Evolutionary conservation across 35 echinoderm and acorn worm genomes (phyloP).

Genomic region (Amphiura filiformis): DNA sequence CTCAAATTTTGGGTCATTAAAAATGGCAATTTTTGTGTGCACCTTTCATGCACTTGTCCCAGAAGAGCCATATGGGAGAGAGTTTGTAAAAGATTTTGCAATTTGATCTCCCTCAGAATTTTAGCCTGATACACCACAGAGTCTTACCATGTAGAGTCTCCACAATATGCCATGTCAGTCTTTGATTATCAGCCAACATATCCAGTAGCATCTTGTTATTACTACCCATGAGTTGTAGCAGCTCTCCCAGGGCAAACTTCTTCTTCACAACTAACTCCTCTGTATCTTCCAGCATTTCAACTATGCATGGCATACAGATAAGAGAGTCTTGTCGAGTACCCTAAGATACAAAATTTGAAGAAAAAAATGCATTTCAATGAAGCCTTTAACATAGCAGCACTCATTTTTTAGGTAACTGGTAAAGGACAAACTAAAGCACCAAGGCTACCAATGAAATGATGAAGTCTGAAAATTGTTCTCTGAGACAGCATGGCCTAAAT

Average conservation of each 20-base stretch:
- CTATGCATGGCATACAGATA: slow-evolving; percentile 44
- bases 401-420: no score
- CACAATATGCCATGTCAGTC: slow-evolving; percentile 41
- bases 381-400: no score
- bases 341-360: not conserved
- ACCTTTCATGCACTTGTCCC: no score
- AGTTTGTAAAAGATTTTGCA: not conserved
- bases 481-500: no score
- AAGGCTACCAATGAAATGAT: no score
- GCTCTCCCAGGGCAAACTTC: slow-evolving; percentile 56
- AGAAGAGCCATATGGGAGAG: no score
- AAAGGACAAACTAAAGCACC: no score
- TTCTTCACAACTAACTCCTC: slow-evolving; percentile 46
- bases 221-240: slow-evolving; percentile 23
- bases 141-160: slow-evolving; percentile 31
- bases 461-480: no score
- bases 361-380: no score
- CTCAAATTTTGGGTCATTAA: not conserved
- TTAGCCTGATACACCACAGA: not conserved
- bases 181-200: slow-evolving; percentile 22
- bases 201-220: slow-evolving; percentile 26
- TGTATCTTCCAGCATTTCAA: slow-evolving; percentile 51
- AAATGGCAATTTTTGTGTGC: not conserved
- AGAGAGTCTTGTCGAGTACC: slow-evolving; percentile 29
- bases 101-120: not conserved